A percentile compares a stretch with the other conserved stretches of the same genome.
Evolutionary conservation across 2,113 vertebrate genomes (phyloP).

Genomic region (Leucoraja erinaceus): DNA sequence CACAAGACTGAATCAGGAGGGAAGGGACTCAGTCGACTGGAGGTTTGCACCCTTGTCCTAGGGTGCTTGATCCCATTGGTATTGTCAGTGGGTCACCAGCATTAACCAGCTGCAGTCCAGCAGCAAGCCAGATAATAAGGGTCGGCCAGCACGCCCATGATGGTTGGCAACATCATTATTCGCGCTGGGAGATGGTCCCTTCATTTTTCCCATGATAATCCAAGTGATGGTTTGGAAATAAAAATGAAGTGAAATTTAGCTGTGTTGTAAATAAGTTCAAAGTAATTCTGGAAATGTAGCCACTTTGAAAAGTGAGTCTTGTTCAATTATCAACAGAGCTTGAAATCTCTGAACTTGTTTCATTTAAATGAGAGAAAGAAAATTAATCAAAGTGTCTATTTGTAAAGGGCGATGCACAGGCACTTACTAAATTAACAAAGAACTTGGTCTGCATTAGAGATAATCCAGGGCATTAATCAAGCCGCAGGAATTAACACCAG

Average conservation of each 20-base stretch:
- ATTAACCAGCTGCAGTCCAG: constrained; percentile 56
- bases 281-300: not conserved
- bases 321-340: not conserved
- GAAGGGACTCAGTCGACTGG: constrained; percentile 86
- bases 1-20: constrained; percentile 68
- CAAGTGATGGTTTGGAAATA: not conserved
- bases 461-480: constrained; percentile 22
- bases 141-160: constrained; percentile 42
- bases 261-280: not conserved
- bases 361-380: not conserved
- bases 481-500: constrained; percentile 25
- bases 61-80: constrained; percentile 93
- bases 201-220: not conserved
- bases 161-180: constrained; percentile 43
- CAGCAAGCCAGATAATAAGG: constrained; percentile 31
- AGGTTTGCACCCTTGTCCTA: constrained; percentile 82
- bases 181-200: too few species aligned
- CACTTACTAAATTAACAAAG: not conserved
- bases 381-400: not conserved
- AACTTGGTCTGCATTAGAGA: constrained; percentile 11
- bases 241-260: not conserved
- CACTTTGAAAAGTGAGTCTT: constrained; percentile 21
- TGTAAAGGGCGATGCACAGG: not conserved
- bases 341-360: not conserved
- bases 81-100: constrained; percentile 90